phyloP scores from a whole-genome alignment of 2,888 invertebrate genomes.

The Oxyteleia sp. region DNA sequence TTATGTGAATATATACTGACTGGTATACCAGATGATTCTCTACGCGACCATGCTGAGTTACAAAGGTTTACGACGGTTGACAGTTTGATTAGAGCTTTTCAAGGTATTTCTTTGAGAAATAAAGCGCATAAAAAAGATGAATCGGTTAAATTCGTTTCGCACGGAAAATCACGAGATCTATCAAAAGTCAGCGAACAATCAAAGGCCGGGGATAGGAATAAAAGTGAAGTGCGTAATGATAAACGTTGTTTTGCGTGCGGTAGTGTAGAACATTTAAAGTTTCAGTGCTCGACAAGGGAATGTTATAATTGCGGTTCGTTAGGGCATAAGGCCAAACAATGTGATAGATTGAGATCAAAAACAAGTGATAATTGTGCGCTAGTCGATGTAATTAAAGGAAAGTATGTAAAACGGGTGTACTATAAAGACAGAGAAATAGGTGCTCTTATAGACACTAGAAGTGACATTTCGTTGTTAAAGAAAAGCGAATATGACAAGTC shows the following conservation, averaged over 20 bases:
- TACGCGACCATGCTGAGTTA: not conserved
- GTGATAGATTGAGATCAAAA: not conserved
- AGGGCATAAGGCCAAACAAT: conserved; percentile 1
- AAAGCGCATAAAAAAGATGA: too few species aligned
- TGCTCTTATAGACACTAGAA: not conserved
- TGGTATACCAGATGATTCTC: conserved; percentile 1
- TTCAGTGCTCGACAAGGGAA: not conserved
- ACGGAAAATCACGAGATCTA: too few species aligned
- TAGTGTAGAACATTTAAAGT: too few species aligned
- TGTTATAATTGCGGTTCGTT: conserved; percentile 1
- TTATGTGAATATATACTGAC: conserved; percentile 14
- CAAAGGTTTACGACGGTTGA: not conserved
- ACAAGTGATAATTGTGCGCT: not conserved
- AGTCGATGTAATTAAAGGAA: not conserved
- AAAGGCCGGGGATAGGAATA: too few species aligned
- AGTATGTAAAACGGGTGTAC: not conserved
- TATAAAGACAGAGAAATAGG: not conserved
- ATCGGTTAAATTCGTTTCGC: too few species aligned
- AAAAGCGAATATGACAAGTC: not conserved
- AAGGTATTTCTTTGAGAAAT: too few species aligned
- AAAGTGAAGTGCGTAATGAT: too few species aligned
- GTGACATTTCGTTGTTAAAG: not conserved
- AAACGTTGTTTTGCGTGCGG: too few species aligned
- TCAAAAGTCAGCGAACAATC: too few species aligned
- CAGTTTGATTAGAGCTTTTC: not conserved